phyloP scores from a whole-genome alignment of 2,113 vertebrate species.

The Oophaga pumilio region DNA sequence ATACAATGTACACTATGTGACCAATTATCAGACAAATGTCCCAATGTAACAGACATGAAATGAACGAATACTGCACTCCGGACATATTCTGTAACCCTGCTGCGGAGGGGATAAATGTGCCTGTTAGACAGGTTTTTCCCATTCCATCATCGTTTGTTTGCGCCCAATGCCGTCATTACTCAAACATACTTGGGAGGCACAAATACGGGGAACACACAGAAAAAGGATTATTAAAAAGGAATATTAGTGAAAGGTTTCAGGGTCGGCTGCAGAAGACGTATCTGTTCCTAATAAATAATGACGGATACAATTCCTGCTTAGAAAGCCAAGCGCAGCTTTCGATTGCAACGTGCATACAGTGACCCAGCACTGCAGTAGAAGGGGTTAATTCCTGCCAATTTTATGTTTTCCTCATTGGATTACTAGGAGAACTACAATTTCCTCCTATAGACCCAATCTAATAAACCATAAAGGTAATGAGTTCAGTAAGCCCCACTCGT shows the following conservation, averaged over 20 bases:
- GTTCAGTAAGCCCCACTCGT: too few species aligned
- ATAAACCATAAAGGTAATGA: too few species aligned
- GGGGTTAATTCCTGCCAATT: background rate
- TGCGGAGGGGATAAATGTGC: background rate
- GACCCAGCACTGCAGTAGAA: background rate
- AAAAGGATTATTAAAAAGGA: background rate
- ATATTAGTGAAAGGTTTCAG: background rate
- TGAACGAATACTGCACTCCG: background rate
- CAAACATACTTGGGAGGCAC: too few species aligned
- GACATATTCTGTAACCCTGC: background rate
- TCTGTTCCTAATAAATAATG: too few species aligned
- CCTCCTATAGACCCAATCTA: too few species aligned
- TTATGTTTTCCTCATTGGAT: background rate
- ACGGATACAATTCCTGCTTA: background rate
- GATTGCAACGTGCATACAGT: background rate
- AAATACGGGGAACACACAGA: background rate
- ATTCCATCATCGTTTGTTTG: background rate
- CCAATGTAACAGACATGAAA: background rate
- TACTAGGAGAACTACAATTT: too few species aligned
- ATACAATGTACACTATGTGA: background rate
- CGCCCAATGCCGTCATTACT: background rate
- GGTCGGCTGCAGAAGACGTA: background rate
- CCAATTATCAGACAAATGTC: background rate
- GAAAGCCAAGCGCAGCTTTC: background rate
- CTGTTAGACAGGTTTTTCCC: background rate